Evolutionary conservation across 1,140 invertebrate genomes (phyloP).

Genomic region (Drosophila sechellia): DNA sequence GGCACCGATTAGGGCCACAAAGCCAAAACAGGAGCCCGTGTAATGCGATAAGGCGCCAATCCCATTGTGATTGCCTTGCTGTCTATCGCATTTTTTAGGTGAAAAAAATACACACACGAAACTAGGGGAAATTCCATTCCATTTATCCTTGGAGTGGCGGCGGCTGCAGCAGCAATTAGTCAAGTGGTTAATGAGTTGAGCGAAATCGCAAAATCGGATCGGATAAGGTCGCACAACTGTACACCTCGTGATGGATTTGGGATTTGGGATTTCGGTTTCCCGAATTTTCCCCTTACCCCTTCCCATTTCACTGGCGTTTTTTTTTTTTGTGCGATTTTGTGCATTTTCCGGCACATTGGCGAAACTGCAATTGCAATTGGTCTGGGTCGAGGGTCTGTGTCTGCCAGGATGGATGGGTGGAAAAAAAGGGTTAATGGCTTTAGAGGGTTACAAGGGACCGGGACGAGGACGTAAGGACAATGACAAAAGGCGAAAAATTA

Average conservation of each 20-base stretch:
- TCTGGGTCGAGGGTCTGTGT: background rate
- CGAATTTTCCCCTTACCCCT: conserved; percentile 12
- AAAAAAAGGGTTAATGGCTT: conserved; percentile 70
- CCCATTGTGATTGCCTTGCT: conserved; percentile 39
- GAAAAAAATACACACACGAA: conserved; percentile 18
- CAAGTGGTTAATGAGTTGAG: conserved; percentile 82
- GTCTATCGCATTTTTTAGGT: conserved; percentile 42
- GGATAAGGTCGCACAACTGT: conserved; percentile 45
- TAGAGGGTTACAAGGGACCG: conserved; percentile 52
- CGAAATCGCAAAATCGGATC: conserved; percentile 50
- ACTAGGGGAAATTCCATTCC: conserved; percentile 14
- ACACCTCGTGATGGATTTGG: conserved; percentile 31
- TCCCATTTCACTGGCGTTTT: background rate
- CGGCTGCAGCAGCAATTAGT: conserved; percentile 63
- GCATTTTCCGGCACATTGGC: conserved; percentile 54
- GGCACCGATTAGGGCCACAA: conserved; percentile 60
- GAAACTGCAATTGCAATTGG: conserved; percentile 49
- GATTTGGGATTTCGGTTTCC: conserved; percentile 38
- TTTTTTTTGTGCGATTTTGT: conserved; percentile 11
- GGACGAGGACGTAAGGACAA: conserved; percentile 6
- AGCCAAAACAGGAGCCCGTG: conserved; percentile 48
- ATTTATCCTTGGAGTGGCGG: conserved; percentile 16
- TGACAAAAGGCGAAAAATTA: conserved; percentile 45
- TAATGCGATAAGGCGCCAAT: conserved; percentile 76
- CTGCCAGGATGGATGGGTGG: background rate